Evolutionary conservation across 1,140 invertebrate genomes (phyloP).

Genomic region (Ceratitis capitata): DNA sequence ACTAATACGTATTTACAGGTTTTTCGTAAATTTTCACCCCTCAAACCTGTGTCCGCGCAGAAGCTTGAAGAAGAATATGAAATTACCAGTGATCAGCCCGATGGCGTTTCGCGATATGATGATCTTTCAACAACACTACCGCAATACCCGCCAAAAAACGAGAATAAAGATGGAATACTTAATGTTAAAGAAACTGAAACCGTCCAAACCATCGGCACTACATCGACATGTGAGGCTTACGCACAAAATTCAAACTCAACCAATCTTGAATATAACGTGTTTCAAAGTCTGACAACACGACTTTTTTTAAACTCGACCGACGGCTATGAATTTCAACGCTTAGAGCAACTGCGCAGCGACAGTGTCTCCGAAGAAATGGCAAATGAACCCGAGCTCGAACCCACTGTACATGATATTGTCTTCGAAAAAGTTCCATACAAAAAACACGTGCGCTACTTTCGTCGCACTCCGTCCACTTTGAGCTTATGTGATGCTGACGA

Average conservation of each 20-base stretch:
- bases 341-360: constrained; percentile 43
- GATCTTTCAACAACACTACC: background rate
- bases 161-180: background rate
- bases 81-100: background rate
- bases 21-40: constrained; percentile 58
- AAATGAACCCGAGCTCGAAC: constrained; percentile 42
- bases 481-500: constrained; percentile 49
- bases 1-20: constrained; percentile 47
- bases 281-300: constrained; percentile 41
- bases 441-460: constrained; percentile 56
- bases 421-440: constrained; percentile 59
- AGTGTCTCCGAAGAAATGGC: constrained; percentile 26
- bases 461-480: constrained; percentile 60
- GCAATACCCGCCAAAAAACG: background rate
- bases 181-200: background rate
- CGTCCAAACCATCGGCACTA: background rate
- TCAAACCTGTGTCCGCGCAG: constrained; percentile 57
- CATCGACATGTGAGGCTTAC: background rate
- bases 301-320: constrained; percentile 43
- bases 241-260: background rate
- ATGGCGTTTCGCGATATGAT: background rate
- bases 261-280: background rate
- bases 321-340: constrained; percentile 46
- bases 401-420: constrained; percentile 26
- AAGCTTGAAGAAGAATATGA: constrained; percentile 54